These are phyloP conservation scores for Ctenosaura bakeri DNA, from an alignment of 2,797 vertebrate species.

Conservation along the genomic window DNA sequence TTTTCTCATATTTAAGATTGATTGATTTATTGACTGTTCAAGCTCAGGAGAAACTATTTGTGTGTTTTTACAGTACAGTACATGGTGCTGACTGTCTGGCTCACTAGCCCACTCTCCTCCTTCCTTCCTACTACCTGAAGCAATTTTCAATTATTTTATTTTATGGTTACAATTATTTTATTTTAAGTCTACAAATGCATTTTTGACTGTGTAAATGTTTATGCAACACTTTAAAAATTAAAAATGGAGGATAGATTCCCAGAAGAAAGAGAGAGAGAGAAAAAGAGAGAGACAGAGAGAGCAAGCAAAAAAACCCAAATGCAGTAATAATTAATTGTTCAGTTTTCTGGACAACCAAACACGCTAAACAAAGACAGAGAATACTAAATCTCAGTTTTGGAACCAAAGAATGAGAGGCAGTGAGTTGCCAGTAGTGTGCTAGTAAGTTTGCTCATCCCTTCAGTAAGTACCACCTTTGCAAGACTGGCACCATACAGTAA, in stretches of 20 bases:
- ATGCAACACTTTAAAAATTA: background rate
- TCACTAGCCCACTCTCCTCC: background rate
- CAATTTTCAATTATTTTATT: background rate
- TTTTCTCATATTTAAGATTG: background rate
- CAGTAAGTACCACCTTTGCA: background rate
- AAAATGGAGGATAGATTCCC: background rate
- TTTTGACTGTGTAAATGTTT: background rate
- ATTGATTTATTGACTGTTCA: background rate
- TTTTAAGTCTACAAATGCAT: background rate
- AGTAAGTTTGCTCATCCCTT: background rate
- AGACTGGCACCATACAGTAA: background rate
- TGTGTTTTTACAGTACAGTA: background rate
- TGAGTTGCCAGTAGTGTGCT: background rate
- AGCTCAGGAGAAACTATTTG: background rate
- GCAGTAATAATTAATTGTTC: background rate
- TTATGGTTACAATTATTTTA: background rate
- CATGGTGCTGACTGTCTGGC: background rate
- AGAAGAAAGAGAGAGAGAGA: background rate
- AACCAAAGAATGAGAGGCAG: background rate
- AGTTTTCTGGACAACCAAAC: background rate
- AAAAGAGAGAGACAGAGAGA: accelerated
- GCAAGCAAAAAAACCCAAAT: too few relatives aligned
- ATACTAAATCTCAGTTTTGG: background rate
- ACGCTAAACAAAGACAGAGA: background rate
- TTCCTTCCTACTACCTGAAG: background rate